Conservation (phyloP, 64 coral and sea anemone genomes). For the Montipora cactus region DNA sequence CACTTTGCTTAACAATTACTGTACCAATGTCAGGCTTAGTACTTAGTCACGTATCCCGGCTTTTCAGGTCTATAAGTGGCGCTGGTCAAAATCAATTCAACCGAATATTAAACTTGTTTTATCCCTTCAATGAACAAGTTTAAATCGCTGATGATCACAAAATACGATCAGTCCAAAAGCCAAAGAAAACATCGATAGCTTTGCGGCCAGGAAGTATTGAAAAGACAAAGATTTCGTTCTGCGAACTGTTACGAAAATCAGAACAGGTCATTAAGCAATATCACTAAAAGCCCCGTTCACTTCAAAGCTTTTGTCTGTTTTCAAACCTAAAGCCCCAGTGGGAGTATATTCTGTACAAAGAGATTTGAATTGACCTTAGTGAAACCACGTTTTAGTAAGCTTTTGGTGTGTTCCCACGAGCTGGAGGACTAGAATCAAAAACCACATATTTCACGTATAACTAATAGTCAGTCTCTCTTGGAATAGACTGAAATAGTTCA, state of each 20-base stretch:
- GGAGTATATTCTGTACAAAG: background rate
- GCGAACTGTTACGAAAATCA: too few relatives aligned
- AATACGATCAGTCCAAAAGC: background rate
- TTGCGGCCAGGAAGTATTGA: too few relatives aligned
- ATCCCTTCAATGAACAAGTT: background rate
- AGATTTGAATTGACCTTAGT: too few relatives aligned
- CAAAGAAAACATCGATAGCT: background rate
- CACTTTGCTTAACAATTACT: background rate
- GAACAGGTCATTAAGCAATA: background rate
- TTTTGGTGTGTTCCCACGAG: too few relatives aligned
- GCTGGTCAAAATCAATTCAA: background rate
- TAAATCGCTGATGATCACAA: background rate
- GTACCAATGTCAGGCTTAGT: constrained; percentile 7
- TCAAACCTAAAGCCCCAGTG: background rate
- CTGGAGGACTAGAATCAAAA: too few relatives aligned
- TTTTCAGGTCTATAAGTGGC: background rate
- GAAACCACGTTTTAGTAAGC: too few relatives aligned
- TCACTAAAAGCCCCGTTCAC: background rate
- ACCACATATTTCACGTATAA: too few relatives aligned
- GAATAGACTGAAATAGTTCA: too few relatives aligned
- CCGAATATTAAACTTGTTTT: background rate
- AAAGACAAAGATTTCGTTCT: too few relatives aligned
- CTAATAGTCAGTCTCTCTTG: too few relatives aligned
- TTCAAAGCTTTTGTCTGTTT: constrained; percentile 1
- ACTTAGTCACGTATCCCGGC: background rate